phyloP scores from a whole-genome alignment of 2,888 invertebrate genomes.

The Stenurella melanura region DNA sequence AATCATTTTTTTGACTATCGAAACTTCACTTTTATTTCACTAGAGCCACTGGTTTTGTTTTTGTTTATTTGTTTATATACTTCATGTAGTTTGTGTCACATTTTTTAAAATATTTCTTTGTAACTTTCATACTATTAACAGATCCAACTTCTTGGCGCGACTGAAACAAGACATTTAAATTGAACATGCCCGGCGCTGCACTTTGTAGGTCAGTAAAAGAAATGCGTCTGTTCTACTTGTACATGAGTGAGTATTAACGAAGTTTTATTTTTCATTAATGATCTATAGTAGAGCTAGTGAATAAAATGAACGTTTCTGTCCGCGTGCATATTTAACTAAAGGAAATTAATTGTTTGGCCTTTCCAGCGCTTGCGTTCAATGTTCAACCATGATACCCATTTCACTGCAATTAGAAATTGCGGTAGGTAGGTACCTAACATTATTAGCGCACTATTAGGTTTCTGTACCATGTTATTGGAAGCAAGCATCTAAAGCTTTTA shows the following conservation, averaged over 20 bases:
- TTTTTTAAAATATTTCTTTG: slow-evolving; percentile 36
- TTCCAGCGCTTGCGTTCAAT: slow-evolving; percentile 24
- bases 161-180: slow-evolving; percentile 48
- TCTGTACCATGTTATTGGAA: too few species aligned
- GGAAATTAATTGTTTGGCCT: not conserved
- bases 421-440: too few species aligned
- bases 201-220: slow-evolving; percentile 55
- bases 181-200: slow-evolving; percentile 48
- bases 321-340: slow-evolving; percentile 4
- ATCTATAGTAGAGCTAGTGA: slow-evolving; percentile 19
- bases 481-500: too few species aligned
- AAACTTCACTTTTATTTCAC: slow-evolving; percentile 35
- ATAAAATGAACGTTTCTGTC: not conserved
- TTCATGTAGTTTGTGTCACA: slow-evolving; percentile 37
- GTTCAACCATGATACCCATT: too few species aligned
- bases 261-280: slow-evolving; percentile 6
- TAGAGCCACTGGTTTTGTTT: slow-evolving; percentile 36
- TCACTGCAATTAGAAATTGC: too few species aligned
- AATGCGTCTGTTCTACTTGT: slow-evolving; percentile 39
- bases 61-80: slow-evolving; percentile 39
- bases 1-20: slow-evolving; percentile 40
- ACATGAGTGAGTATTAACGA: slow-evolving; percentile 24
- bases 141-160: slow-evolving; percentile 39
- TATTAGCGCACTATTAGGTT: too few species aligned
- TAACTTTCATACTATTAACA: slow-evolving; percentile 35